Evolutionary conservation across 2,888 invertebrate species (phyloP), one percentile per base, ranked within the genome.

Genomic region (Hydroisotoma schaefferi): DNA sequence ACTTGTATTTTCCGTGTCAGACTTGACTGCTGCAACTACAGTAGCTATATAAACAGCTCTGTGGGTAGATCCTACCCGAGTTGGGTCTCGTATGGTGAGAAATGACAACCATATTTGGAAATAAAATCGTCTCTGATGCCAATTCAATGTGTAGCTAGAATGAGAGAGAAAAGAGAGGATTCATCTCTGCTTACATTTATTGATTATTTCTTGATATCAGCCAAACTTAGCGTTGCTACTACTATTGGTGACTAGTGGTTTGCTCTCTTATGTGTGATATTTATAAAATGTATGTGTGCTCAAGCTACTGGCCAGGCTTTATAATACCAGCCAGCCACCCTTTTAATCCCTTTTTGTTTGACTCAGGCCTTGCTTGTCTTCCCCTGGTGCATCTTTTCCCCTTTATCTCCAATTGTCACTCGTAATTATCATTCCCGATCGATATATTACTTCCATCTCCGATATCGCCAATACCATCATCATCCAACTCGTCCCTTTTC

Each of bases 351-450:
- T 51, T 66, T 68, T 63, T 62, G 56, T 59, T 58, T 54, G 48
- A 52, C 12, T 20, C 43, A 46, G 28, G 15, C 43, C 59, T 47
- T n/a, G n/a, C n/a, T n/a, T 57, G 37, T 25, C 28, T 26, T 48
- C 44, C 47, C 56, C 37, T 44, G 40, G 23, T 56, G 48, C 44
- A 37, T 49, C 51, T 61, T 60, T 58, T 52, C 65, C 67, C 64
- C 61, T 67, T 65, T 63, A 70, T 70, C 68, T 70, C 70, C 67
- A 62, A 70, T 70, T 69, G 70, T 72, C 72, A 69, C 68, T 69
- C 69, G 68, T 72, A 72, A 72, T 72, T 72, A 72, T 67, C 63
- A 61, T 68, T 53, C 56, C 65, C 62, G 67, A 70, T 72, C 70
- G 67, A 69, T 70, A 68, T 68, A 68, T 68, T 68, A 65, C 63